These are phyloP conservation scores for Torymus auratus DNA, from an alignment of 2,888 invertebrate genomes.

Conservation along the genomic window DNA sequence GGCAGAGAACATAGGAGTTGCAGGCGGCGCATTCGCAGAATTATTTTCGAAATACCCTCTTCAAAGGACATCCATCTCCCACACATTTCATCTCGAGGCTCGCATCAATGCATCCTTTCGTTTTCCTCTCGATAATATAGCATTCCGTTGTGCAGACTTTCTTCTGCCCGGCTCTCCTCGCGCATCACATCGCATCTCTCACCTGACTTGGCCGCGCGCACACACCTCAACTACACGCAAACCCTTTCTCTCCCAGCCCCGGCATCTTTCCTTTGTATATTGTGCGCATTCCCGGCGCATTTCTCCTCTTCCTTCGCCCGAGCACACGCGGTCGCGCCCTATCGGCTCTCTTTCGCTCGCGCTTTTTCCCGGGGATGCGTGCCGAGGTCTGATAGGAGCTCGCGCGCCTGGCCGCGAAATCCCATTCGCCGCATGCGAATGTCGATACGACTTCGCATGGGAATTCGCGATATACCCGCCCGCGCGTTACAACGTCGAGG, in stretches of 20 bases:
- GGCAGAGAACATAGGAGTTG: too few relatives aligned
- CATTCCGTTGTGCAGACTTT: too few relatives aligned
- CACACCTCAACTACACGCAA: neutral
- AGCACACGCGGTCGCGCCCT: neutral
- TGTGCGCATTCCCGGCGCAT: constrained; percentile 5
- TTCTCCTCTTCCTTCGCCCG: neutral
- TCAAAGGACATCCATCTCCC: too few relatives aligned
- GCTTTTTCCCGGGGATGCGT: constrained; percentile 2
- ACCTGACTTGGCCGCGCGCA: neutral
- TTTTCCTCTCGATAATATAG: neutral
- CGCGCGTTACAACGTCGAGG: constrained; percentile 26
- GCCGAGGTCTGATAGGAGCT: too few relatives aligned
- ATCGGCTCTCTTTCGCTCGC: too few relatives aligned
- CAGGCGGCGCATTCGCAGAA: too few relatives aligned
- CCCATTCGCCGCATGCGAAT: constrained; percentile 37
- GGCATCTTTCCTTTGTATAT: neutral
- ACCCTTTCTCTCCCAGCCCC: neutral
- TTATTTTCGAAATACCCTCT: too few relatives aligned
- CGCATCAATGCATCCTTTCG: neutral
- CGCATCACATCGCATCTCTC: constrained; percentile 4
- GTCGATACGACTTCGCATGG: constrained; percentile 48
- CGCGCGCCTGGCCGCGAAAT: constrained; percentile 15
- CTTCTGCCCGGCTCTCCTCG: too few relatives aligned
- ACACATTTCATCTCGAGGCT: too few relatives aligned
- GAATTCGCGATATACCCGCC: constrained; percentile 35